Base-by-base conservation (phyloP, 2,888 invertebrate genomes). In the Nephrotoma guestfalica region DNA sequence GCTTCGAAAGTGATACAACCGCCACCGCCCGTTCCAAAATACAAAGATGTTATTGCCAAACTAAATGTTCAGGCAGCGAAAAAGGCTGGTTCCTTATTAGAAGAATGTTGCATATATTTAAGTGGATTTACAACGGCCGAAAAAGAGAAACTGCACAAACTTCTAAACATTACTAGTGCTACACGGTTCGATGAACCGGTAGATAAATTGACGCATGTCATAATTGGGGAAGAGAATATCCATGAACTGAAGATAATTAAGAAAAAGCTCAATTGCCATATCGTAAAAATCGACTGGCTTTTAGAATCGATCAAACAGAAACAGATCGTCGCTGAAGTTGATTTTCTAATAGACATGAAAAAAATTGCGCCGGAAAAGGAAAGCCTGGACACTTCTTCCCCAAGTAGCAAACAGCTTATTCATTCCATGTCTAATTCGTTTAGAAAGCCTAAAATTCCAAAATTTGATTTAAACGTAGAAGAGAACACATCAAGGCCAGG, bases 81-180 rank as follows among this genome's bases (percentile, higher is more conserved):
- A 90, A 94, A 93, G 90, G 95, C 95, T 88, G 97, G 97, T 45
- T 93, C 94, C 87, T 97, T 97, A 90, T 93, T 98, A 87, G 98
- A 98, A 92, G 97, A 97, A 86, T 98, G 97, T 90, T 30, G 30
- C 30, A 93, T 96, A 83, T 96, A 94, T 89, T 89, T 96, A 47
- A 93, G 94, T 88, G 96, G 96, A 6, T 95, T 96, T 89, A 91
- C 91, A n/a, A 87, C 91, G 0, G 92, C 92, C 57, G 93, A 94
- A 87, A 91, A 93, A 13, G 96, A 96, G 88, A 96, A 95, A 90
- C 89, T 96, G 4, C 93, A 94, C 88, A 93, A 93, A 88, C 93
- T 96, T 86, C 91, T 96, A 30, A 96, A 96, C 90, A 93, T 94
- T 6, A 95, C 96, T 86, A 97, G 97, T n/a, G 98, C 96, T 41